A percentile compares a stretch with the other conserved stretches of the same genome.
Conservation (phyloP, 2,113 vertebrate genomes). For the Gymnobelideus leadbeateri region DNA sequence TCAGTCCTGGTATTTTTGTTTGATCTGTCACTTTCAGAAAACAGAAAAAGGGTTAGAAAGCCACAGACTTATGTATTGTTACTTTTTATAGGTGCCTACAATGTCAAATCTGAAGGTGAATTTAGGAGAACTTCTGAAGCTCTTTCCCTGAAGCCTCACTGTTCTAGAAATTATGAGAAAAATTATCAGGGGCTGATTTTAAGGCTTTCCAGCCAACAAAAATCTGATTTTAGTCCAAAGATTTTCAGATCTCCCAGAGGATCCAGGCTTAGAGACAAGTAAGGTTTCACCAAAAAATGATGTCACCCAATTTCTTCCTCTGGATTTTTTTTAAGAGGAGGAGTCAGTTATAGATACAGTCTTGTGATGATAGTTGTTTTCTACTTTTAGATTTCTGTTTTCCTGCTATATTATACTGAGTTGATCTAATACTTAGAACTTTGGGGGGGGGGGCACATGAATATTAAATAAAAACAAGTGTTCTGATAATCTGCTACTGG, state of each 20-base stretch:
- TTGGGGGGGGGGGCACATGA: neutral
- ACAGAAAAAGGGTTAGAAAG: conserved; percentile 37
- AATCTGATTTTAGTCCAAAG: conserved; percentile 44
- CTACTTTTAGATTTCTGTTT: neutral
- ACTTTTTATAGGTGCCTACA: conserved; percentile 17
- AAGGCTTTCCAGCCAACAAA: conserved; percentile 37
- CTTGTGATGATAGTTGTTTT: neutral
- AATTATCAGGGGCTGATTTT: conserved; percentile 43
- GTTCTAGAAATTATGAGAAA: conserved; percentile 30
- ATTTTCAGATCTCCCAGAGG: conserved; percentile 53
- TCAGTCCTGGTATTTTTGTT: conserved; percentile 59
- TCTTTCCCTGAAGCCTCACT: conserved; percentile 32
- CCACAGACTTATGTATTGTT: conserved; percentile 30
- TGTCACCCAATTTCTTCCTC: conserved; percentile 37
- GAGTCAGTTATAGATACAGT: neutral
- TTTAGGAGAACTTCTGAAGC: conserved; percentile 40
- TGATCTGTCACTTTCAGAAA: conserved; percentile 44
- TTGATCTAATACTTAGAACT: neutral
- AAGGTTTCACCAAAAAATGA: conserved; percentile 51
- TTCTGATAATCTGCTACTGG: conserved; percentile 52
- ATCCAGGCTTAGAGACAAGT: conserved; percentile 45
- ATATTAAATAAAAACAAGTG: conserved; percentile 71
- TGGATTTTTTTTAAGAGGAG: conserved; percentile 23
- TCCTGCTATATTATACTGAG: neutral
- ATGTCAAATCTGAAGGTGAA: conserved; percentile 56